These are phyloP conservation scores for Xylocopa sonorina DNA, from an alignment of 1,140 invertebrate genomes.

Conservation along the genomic window DNA sequence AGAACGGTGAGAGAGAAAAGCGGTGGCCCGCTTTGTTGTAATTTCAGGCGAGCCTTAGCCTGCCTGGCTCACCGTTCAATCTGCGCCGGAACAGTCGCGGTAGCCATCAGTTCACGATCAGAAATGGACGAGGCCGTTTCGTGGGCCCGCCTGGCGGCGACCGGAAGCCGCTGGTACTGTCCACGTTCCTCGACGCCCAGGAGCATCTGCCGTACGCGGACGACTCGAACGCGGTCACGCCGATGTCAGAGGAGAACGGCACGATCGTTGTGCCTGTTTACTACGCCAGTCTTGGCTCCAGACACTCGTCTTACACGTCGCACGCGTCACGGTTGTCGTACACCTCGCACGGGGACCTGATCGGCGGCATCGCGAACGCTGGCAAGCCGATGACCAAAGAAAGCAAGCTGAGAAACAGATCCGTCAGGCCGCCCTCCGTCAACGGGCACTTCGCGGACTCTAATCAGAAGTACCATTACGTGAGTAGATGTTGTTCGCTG, in stretches of 20 bases:
- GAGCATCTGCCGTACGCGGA: conserved; percentile 98
- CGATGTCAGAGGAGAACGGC: conserved; percentile 98
- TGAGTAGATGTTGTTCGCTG: conserved; percentile 78
- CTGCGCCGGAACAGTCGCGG: conserved; percentile 92
- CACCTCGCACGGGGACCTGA: conserved; percentile 95
- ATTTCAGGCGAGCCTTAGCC: conserved; percentile 94
- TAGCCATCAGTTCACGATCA: conserved; percentile 95
- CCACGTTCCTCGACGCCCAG: conserved; percentile 96
- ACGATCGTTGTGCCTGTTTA: conserved; percentile 96
- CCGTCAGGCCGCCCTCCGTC: conserved; percentile 85
- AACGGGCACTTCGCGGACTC: conserved; percentile 84
- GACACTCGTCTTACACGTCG: conserved; percentile 96
- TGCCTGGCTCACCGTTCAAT: conserved; percentile 98
- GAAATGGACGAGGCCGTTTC: conserved; percentile 88
- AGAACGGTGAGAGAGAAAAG: conserved; percentile 59
- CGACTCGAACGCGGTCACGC: conserved; percentile 98
- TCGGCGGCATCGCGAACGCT: conserved; percentile 85
- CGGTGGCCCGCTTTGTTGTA: conserved; percentile 61
- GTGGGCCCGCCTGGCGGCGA: conserved; percentile 88
- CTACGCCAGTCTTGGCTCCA: conserved; percentile 91
- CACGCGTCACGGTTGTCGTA: conserved; percentile 95
- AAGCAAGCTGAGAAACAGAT: conserved; percentile 89
- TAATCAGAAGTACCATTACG: conserved; percentile 88
- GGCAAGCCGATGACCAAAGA: conserved; percentile 91
- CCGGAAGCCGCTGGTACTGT: conserved; percentile 95